Base-by-base conservation (phyloP, 2,113 vertebrate species). In the Seriola dumerili region DNA sequence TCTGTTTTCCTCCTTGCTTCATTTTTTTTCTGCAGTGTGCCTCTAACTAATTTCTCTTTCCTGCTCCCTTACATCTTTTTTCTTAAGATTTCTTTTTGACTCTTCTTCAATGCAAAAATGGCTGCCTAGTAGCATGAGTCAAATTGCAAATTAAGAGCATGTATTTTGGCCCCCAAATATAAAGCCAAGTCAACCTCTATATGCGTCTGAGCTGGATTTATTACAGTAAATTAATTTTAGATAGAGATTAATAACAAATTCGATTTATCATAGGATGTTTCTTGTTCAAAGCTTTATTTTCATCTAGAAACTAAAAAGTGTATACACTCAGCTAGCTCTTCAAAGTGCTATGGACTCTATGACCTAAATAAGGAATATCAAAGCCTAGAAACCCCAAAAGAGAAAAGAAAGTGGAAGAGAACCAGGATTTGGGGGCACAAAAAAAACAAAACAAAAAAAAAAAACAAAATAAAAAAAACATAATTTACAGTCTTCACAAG, bases 311-410 rank as follows among this genome's bases (percentile, higher is more conserved):
- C 40, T 78, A 81, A 81, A 92, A 85, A 72, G 79, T 83, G 84
- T 74, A 75, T 85, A 81, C 14, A 32, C 48, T 11, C 58, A 65
- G 42, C 63, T 17, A 42, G 57, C 80, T 90, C 85, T 88, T 94
- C 84, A 94, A 91, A 92, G 84, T 85, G 62, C 32, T 79, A 61
- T 63, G 72, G 84, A 87, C 88, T 84, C 76, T 86, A 55, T 90
- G 93, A 85, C 85, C 92, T 90, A 91, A 93, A 94, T 90, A 92
- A 90, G 44, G 38, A 77, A 88, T 87, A 89, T 92, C 89, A 93
- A 94, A 94, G 91, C 65, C 58, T 59, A 44, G 54, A 87, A 92
- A 83, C 48, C 65, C 68, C 70, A 72, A 80, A 86, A 80, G 85
- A 83, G 57, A 80, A 73, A 14, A 73, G n/a, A 83, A 80, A 84